Evolutionary conservation across 2,888 invertebrate genomes (phyloP).

Genomic region (Polydesmus complanatus): DNA sequence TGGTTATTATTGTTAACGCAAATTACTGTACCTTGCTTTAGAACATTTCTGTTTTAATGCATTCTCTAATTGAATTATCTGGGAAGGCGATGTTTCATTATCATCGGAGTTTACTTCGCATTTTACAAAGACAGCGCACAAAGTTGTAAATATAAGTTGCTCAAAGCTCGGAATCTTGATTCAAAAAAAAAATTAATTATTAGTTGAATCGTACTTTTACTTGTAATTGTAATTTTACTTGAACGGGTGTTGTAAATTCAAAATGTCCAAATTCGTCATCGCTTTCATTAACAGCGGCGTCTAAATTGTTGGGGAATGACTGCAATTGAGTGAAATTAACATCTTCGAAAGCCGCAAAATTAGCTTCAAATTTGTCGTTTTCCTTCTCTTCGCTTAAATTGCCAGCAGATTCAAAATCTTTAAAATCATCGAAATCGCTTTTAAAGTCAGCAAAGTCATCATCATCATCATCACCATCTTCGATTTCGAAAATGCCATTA

Average conservation of each 20-base stretch:
- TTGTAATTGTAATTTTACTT: too few relatives aligned
- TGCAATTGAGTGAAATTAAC: background rate
- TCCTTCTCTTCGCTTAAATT: background rate
- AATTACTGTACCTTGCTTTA: background rate
- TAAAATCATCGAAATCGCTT: background rate
- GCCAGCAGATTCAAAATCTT: background rate
- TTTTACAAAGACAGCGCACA: background rate
- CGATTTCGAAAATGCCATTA: background rate
- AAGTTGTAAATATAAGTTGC: background rate
- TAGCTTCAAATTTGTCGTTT: background rate
- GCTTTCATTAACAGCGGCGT: background rate
- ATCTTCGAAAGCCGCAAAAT: background rate
- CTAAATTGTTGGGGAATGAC: background rate
- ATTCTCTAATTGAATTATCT: background rate
- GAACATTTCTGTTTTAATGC: background rate
- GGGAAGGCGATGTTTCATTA: background rate
- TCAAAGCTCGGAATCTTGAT: background rate
- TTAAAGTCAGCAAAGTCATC: conserved; percentile 8
- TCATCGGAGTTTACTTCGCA: background rate
- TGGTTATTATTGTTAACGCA: too few relatives aligned
- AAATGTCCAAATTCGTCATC: conserved; percentile 7
- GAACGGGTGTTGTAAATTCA: background rate
- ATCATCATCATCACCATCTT: background rate
- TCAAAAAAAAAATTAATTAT: too few relatives aligned
- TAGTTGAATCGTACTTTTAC: too few relatives aligned